Evolutionary conservation across 2,797 vertebrate genomes (phyloP).

Genomic region (Chelmon rostratus): DNA sequence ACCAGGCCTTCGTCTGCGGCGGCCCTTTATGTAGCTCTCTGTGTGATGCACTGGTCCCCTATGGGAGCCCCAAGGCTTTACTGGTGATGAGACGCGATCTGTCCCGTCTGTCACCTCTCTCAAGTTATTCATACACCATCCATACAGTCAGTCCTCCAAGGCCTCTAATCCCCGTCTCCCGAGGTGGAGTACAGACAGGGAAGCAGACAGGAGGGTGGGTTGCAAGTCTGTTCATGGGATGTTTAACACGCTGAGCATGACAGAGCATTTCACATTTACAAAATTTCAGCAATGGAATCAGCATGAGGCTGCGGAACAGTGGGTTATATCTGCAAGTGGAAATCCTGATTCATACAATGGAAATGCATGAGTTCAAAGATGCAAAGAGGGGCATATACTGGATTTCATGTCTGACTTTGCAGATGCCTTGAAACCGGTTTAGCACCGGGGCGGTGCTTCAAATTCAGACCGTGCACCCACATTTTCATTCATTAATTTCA

Average conservation of each 20-base stretch:
- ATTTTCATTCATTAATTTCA: not conserved
- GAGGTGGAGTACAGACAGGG: slow-evolving; percentile 81
- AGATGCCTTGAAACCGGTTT: slow-evolving; percentile 8
- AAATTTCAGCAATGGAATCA: slow-evolving; percentile 69
- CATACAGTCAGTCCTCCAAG: slow-evolving; percentile 86
- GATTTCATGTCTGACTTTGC: slow-evolving; percentile 25
- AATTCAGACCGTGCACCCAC: not conserved
- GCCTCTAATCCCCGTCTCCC: slow-evolving; percentile 87
- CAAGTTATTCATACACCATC: slow-evolving; percentile 86
- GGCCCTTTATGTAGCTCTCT: slow-evolving; percentile 85
- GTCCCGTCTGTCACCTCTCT: slow-evolving; percentile 89
- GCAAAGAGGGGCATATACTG: not conserved
- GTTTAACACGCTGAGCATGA: slow-evolving; percentile 81
- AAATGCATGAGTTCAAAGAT: slow-evolving; percentile 43
- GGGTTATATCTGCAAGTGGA: slow-evolving; percentile 54
- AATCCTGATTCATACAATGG: slow-evolving; percentile 55
- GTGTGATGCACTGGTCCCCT: slow-evolving; percentile 83
- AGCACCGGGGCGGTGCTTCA: not conserved
- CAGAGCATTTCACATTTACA: slow-evolving; percentile 79
- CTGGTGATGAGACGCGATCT: slow-evolving; percentile 88
- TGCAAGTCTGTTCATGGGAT: slow-evolving; percentile 80
- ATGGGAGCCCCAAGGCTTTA: slow-evolving; percentile 86
- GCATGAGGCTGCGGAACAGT: slow-evolving; percentile 65
- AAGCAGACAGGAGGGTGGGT: slow-evolving; percentile 81
- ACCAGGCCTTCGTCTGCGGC: slow-evolving; percentile 86